Conservation (phyloP, 2,797 vertebrate species). For the Macropus fuliginosus region DNA sequence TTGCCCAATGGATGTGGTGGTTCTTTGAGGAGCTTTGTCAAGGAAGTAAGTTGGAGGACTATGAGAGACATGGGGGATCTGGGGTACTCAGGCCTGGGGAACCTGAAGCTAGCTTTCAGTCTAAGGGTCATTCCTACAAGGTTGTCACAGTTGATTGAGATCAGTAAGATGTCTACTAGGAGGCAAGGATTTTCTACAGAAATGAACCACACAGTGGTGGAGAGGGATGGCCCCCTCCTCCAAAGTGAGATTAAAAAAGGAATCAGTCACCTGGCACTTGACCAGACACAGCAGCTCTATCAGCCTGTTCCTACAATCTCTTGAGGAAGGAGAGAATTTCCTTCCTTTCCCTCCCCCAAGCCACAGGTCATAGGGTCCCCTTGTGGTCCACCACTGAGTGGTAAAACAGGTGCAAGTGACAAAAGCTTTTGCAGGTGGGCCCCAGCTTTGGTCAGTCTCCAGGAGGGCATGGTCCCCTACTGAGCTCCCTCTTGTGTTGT, state of each 20-base stretch:
- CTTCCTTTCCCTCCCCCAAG: not conserved
- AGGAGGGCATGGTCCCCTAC: not conserved
- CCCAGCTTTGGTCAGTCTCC: not conserved
- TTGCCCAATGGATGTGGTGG: not conserved
- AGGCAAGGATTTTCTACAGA: not conserved
- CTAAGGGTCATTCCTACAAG: not conserved
- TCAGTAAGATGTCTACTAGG: not conserved
- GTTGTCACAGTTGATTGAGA: not conserved
- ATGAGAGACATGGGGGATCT: not conserved
- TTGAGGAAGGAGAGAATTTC: not conserved
- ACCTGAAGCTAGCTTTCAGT: not conserved
- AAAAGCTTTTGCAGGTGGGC: not conserved
- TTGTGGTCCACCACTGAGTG: not conserved
- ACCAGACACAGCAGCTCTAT: not conserved
- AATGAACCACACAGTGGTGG: not conserved
- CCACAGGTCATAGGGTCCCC: not conserved
- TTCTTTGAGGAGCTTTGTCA: not conserved
- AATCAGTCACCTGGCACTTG: not conserved
- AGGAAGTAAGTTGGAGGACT: not conserved
- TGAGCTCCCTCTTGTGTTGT: not conserved
- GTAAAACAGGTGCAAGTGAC: not conserved
- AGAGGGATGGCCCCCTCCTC: not conserved
- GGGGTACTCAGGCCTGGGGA: not conserved
- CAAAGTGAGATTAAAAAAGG: not conserved
- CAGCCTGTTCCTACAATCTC: not conserved